phyloP scores from a whole-genome alignment of 1,140 invertebrate species.

The Listronotus bonariensis region DNA sequence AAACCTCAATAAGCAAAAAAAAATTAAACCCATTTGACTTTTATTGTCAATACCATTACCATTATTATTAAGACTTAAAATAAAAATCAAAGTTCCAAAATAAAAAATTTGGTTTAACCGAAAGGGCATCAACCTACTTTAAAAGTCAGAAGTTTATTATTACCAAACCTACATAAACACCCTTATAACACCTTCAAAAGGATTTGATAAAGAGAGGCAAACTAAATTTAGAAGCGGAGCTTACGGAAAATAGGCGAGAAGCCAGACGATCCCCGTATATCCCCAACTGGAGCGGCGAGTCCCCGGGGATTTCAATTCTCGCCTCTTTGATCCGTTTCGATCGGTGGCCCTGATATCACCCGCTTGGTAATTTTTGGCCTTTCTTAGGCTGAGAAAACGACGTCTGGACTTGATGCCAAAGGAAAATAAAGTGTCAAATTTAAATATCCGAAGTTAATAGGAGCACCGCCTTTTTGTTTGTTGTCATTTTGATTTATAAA shows the following conservation, averaged over 20 bases:
- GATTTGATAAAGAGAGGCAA: conserved; percentile 20
- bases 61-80: too few species aligned
- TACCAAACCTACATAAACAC: conserved; percentile 21
- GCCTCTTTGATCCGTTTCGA: conserved; percentile 37
- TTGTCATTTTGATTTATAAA: too few species aligned
- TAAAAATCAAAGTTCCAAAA: too few species aligned
- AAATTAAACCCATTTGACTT: too few species aligned
- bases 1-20: too few species aligned
- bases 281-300: conserved; percentile 18
- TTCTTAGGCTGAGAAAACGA: conserved; percentile 38
- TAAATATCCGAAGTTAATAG: conserved; percentile 36
- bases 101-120: too few species aligned
- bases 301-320: conserved; percentile 49
- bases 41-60: too few species aligned
- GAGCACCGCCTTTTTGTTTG: too few species aligned
- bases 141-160: conserved; percentile 16
- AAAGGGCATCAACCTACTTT: too few species aligned
- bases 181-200: conserved; percentile 22
- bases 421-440: conserved; percentile 39
- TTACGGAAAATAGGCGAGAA: conserved; percentile 22
- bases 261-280: conserved; percentile 1
- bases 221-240: conserved; percentile 19
- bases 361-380: conserved; percentile 6
- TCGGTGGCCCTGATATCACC: conserved; percentile 25
- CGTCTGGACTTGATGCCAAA: conserved; percentile 48